phyloP scores from a whole-genome alignment of 35 echinoderm and acorn worm genomes.

The Diadema setosum region DNA sequence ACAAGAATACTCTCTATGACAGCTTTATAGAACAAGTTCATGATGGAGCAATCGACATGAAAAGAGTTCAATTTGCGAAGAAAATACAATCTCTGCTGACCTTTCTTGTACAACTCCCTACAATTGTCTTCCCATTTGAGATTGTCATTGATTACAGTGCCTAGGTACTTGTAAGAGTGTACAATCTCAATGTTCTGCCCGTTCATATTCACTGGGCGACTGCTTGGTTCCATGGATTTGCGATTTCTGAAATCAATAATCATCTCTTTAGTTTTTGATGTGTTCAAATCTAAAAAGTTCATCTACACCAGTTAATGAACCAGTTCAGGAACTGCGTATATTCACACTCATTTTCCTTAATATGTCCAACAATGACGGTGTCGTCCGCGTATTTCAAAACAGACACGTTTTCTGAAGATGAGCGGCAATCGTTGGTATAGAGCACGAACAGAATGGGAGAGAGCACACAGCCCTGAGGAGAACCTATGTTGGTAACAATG shows the following conservation, averaged over 20 bases:
- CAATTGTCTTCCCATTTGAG: no score
- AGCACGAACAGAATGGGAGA: background rate
- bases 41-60: no score
- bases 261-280: background rate
- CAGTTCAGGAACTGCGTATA: background rate
- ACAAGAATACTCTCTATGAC: background rate
- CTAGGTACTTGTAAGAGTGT: background rate
- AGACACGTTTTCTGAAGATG: background rate
- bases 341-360: background rate
- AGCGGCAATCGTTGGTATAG: background rate
- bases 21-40: background rate
- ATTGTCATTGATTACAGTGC: background rate
- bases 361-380: background rate
- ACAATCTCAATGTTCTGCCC: background rate
- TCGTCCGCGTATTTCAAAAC: background rate
- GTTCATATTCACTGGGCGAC: background rate
- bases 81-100: no score
- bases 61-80: no score
- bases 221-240: background rate
- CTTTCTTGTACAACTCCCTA: no score
- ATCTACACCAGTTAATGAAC: no score
- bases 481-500: background rate
- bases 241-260: background rate
- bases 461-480: background rate
- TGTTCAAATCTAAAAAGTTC: no score